These are phyloP conservation scores for Phalacrocorax brasilianus DNA, from an alignment of 2,113 vertebrate genomes.

Conservation along the genomic window DNA sequence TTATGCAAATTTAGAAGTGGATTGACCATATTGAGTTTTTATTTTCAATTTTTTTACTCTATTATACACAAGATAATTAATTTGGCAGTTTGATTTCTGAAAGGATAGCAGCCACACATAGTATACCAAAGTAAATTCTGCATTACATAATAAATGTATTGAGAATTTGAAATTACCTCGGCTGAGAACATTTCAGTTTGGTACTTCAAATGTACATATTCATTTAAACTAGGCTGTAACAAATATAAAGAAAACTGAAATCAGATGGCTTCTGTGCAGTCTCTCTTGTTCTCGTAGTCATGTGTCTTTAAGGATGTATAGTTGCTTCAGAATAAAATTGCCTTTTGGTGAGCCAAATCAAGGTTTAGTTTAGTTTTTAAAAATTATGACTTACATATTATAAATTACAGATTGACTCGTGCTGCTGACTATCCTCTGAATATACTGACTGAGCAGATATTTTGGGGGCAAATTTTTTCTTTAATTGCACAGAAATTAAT, in stretches of 20 bases:
- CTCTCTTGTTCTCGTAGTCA: not conserved
- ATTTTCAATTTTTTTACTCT: not conserved
- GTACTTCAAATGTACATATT: not conserved
- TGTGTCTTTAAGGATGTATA: not conserved
- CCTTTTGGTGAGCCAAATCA: not conserved
- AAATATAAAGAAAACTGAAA: conserved; percentile 6
- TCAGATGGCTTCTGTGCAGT: not conserved
- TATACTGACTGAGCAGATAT: not conserved
- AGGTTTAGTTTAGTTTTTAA: not conserved
- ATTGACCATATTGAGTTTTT: not conserved
- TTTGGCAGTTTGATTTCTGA: not conserved
- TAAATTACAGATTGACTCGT: not conserved
- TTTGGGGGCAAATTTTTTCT: not conserved
- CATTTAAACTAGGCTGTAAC: not conserved
- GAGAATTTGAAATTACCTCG: not conserved
- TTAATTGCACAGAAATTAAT: not conserved
- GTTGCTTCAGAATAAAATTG: not conserved
- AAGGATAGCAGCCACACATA: not conserved
- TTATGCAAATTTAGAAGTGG: not conserved
- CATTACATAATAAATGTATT: not conserved
- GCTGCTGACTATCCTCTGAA: not conserved
- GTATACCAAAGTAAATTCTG: not conserved
- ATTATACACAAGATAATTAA: not conserved
- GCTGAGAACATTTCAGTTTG: not conserved
- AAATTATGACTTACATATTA: not conserved